Base-by-base conservation (phyloP, 2,888 invertebrate genomes). In the Brenthis hecate region DNA sequence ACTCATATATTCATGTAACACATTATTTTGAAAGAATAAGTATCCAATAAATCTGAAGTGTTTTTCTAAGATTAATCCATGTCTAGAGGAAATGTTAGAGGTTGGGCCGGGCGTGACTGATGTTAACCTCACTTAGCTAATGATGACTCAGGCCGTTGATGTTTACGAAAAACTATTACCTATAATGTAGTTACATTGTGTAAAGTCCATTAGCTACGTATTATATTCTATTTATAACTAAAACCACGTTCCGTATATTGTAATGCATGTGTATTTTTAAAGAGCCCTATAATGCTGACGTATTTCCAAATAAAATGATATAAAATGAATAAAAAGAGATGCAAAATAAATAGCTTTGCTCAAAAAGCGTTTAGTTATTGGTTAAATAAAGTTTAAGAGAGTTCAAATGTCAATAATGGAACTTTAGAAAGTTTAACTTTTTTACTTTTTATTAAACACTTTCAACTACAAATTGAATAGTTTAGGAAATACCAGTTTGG, bases 1-100 rank as follows among this genome's bases (percentile, higher is more conserved):
- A 47, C 14, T 8, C 13, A 13, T 51, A 19, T 64, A 69, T 63
- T 53, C 48, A 43, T 51, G 62, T 68, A 66, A 65, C 14, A 66
- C 56, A 64, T 53, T 66, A 56, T 61, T 55, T 70, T 65, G 66
- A 70, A 68, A 68, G 57, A 72, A 65, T 61, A 51, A 61, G 51
- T 68, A 66, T 70, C 68, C 56, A 72, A 72, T 72, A 72, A 68
- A 70, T 70, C 72, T 61, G 63, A 68, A 72, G 66, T 72, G 70
- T 77, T 73, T 73, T 71, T 70, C 71, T 73, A 76, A 68, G 70
- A 73, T 66, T 73, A 74, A 75, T 73, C 74, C 73, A 75, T 75
- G 71, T 73, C 68, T 56, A 61, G 68, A 67, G 72, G 68, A 74
- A 74, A 69, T 71, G 70, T 68, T 74, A 70, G 70, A 70, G 70